These are phyloP conservation scores for Todiramphus saurophagus DNA, from an alignment of 2,113 vertebrate genomes.

Conservation along the genomic window DNA sequence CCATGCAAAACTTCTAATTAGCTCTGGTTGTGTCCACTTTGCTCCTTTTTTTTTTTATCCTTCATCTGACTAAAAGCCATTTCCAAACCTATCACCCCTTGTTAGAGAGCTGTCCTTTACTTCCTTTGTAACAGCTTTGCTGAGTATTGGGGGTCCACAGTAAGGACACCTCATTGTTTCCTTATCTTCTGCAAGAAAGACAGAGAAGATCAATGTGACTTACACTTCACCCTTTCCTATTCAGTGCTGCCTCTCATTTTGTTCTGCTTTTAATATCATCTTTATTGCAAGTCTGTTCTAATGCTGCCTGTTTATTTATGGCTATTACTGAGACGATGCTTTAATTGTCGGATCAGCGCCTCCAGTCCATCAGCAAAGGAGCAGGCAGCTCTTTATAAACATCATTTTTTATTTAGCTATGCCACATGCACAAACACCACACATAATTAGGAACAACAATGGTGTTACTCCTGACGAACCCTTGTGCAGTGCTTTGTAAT, in stretches of 20 bases:
- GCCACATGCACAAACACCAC: not conserved
- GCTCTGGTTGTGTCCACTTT: not conserved
- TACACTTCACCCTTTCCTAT: slow-evolving; percentile 46
- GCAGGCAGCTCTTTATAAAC: slow-evolving; percentile 17
- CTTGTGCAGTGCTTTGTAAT: not conserved
- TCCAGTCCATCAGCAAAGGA: slow-evolving; percentile 59
- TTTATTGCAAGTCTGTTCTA: slow-evolving; percentile 56
- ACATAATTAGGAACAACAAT: slow-evolving; percentile 5
- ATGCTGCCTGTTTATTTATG: slow-evolving; percentile 66
- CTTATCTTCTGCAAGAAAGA: not conserved
- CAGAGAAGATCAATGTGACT: slow-evolving; percentile 47
- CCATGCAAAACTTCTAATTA: not conserved
- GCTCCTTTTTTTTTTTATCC: not conserved
- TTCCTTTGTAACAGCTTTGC: not conserved
- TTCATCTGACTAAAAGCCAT: not conserved
- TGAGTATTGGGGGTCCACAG: not conserved
- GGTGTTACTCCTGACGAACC: not conserved
- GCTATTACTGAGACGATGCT: slow-evolving; percentile 45
- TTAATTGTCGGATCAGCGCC: slow-evolving; percentile 66
- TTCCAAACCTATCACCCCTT: not conserved
- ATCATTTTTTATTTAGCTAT: slow-evolving; percentile 27
- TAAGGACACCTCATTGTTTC: not conserved
- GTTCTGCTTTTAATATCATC: slow-evolving; percentile 52
- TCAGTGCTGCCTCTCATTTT: slow-evolving; percentile 29
- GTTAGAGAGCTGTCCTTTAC: not conserved